Percentiles rank a stretch among this genome's conserved stretches.
These are phyloP conservation scores for Forbesichthys papilliferus DNA, from an alignment of 2,113 vertebrate species.

Conservation along the genomic window DNA sequence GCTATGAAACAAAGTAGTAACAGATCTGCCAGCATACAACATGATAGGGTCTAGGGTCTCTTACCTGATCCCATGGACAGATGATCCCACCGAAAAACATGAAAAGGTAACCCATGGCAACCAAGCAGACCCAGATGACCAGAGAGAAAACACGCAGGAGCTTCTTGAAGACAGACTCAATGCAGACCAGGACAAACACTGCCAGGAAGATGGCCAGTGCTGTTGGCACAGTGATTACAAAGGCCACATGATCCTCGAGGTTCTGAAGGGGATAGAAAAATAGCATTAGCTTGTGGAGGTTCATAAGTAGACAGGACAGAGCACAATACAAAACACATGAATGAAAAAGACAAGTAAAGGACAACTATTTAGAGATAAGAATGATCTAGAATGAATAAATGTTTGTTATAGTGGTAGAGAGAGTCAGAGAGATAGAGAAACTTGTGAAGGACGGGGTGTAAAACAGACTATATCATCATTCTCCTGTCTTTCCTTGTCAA, in stretches of 20 bases:
- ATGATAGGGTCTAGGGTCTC: slow-evolving; percentile 21
- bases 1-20: neutral
- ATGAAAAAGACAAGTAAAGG: neutral
- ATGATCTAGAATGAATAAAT: no score
- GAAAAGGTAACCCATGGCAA: slow-evolving; percentile 97
- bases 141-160: slow-evolving; percentile 91
- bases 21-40: neutral
- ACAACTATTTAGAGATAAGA: no score
- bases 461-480: neutral
- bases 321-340: neutral
- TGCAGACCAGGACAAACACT: slow-evolving; percentile 94
- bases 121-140: slow-evolving; percentile 93
- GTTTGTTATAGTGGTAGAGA: no score
- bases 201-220: slow-evolving; percentile 95
- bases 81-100: slow-evolving; percentile 96
- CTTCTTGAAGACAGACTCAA: slow-evolving; percentile 96
- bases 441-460: neutral
- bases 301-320: neutral
- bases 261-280: slow-evolving; percentile 75
- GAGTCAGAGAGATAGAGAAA: neutral
- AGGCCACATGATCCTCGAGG: slow-evolving; percentile 90
- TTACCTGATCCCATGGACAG: slow-evolving; percentile 98
- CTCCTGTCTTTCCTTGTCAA: slow-evolving; percentile 4
- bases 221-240: slow-evolving; percentile 94
- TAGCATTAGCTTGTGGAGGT: slow-evolving; percentile 1